These are phyloP conservation scores for Corticium candelabrum DNA, from an alignment of 37 sponge, comb jelly and placozoan genomes.

Conservation along the genomic window DNA sequence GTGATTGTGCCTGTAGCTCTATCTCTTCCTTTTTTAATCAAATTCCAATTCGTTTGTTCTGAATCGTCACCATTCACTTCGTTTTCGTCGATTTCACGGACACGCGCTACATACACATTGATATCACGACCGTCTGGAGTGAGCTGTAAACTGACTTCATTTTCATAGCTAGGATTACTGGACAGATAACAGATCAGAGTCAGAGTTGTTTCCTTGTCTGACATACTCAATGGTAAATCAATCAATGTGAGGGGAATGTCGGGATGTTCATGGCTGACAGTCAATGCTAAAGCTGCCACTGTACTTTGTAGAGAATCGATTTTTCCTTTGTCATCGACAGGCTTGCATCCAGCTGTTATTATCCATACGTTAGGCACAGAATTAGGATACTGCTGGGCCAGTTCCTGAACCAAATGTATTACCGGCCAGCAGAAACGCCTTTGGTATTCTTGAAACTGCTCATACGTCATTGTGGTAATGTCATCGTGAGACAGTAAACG, in stretches of 20 bases:
- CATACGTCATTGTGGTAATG: too few relatives aligned
- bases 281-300: background rate
- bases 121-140: background rate
- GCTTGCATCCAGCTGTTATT: background rate
- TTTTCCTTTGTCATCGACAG: background rate
- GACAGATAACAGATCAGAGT: background rate
- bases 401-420: too few relatives aligned
- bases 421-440: background rate
- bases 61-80: too few relatives aligned
- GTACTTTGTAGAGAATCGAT: background rate
- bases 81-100: too few relatives aligned
- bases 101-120: too few relatives aligned
- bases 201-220: background rate
- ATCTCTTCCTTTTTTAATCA: too few relatives aligned
- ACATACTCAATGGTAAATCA: background rate
- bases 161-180: background rate
- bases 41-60: too few relatives aligned
- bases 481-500: too few relatives aligned
- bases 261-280: background rate
- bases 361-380: background rate
- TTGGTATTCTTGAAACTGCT: background rate
- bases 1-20: too few relatives aligned
- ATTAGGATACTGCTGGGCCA: background rate
- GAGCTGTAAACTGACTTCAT: background rate
- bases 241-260: background rate